These are phyloP conservation scores for Crocidura indochinensis DNA, from an alignment of 2,797 vertebrate genomes.

Conservation along the genomic window DNA sequence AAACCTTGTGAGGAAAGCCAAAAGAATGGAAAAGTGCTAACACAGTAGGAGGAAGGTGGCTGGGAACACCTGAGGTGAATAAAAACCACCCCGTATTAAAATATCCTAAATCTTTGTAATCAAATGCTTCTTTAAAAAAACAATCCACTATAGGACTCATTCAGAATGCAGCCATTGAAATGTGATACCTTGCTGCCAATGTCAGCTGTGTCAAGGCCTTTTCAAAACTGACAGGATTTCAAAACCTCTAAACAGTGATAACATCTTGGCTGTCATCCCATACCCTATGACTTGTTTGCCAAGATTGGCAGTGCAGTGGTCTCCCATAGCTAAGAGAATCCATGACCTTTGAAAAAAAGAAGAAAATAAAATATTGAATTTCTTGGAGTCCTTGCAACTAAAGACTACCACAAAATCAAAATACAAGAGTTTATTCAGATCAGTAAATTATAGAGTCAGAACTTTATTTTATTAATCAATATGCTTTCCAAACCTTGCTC, in stretches of 20 bases:
- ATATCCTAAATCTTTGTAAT: slow-evolving; percentile 40
- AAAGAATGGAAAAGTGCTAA: slow-evolving; percentile 47
- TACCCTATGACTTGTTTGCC: slow-evolving; percentile 25
- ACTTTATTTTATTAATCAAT: background rate
- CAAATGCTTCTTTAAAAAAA: slow-evolving; percentile 48
- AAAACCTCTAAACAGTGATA: slow-evolving; percentile 54
- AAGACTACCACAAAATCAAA: slow-evolving; percentile 12
- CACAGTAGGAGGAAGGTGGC: background rate
- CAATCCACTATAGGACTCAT: background rate
- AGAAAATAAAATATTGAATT: slow-evolving; percentile 21
- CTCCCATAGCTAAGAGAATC: slow-evolving; percentile 12
- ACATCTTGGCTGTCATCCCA: background rate
- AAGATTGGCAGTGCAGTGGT: background rate
- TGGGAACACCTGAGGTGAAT: slow-evolving; percentile 45
- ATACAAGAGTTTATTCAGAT: background rate
- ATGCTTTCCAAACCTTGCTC: too few relatives aligned
- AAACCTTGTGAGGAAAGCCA: slow-evolving; percentile 50
- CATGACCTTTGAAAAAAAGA: slow-evolving; percentile 69
- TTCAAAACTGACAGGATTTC: slow-evolving; percentile 46
- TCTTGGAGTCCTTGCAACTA: slow-evolving; percentile 23
- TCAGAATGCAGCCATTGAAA: slow-evolving; percentile 16
- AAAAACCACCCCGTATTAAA: slow-evolving; percentile 50
- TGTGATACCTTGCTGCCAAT: background rate
- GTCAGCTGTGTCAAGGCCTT: slow-evolving; percentile 30
- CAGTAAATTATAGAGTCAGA: background rate